Evolutionary conservation across 2,888 invertebrate species (phyloP).

Genomic region (Marronus borbonicus): DNA sequence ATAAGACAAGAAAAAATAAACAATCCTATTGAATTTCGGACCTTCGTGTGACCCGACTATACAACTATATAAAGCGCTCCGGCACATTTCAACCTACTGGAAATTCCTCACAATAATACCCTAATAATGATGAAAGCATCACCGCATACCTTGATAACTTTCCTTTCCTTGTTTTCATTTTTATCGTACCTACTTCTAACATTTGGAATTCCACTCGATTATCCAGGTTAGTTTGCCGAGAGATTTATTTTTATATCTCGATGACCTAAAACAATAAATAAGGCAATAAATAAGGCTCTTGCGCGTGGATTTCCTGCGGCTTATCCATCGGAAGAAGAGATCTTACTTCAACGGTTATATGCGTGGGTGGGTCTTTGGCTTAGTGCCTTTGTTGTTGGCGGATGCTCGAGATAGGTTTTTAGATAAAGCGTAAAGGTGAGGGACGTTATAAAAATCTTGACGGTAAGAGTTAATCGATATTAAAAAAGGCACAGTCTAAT

Average conservation of each 20-base stretch:
- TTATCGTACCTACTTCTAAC: neutral
- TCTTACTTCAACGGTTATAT: conserved; percentile 18
- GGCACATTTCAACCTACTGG: neutral
- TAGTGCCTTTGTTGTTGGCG: neutral
- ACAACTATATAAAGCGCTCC: conserved; percentile 6
- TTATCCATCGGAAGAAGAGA: conserved; percentile 12
- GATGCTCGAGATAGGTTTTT: neutral
- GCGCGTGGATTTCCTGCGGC: neutral
- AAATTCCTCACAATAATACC: conserved; percentile 7
- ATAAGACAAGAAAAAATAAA: neutral
- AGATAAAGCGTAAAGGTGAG: neutral
- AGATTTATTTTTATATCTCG: conserved; percentile 20
- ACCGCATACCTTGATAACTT: neutral
- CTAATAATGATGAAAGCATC: conserved; percentile 9
- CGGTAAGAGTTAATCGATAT: neutral
- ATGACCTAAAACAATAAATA: conserved; percentile 32
- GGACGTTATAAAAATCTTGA: neutral
- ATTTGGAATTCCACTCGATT: neutral
- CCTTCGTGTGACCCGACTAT: neutral
- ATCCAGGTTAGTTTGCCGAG: neutral
- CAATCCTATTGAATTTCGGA: neutral
- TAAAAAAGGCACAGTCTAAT: neutral
- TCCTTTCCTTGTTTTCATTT: neutral
- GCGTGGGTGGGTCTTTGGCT: neutral
- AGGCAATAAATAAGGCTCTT: conserved; percentile 21